Evolutionary conservation across 2,888 invertebrate species (phyloP).

Genomic region (Chymomyza caudatula): DNA sequence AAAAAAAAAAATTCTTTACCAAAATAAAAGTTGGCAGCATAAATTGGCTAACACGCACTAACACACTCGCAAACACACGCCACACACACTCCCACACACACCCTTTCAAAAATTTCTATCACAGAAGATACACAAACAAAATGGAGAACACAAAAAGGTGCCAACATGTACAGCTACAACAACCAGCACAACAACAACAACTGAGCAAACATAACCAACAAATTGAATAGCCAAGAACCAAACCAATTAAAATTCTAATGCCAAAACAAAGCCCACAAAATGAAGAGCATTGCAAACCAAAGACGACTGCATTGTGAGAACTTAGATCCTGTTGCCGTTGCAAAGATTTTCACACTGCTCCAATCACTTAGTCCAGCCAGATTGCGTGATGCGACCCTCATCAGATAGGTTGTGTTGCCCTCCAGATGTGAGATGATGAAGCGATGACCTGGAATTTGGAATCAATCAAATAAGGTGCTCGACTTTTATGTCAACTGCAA

Average conservation of each 20-base stretch:
- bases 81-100: constrained; percentile 12
- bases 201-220: not conserved
- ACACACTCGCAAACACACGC: constrained; percentile 27
- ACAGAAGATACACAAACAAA: constrained; percentile 54
- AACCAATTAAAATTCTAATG: constrained; percentile 28
- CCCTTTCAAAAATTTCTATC: constrained; percentile 52
- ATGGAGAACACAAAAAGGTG: constrained; percentile 1
- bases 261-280: constrained; percentile 26
- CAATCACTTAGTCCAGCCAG: constrained; percentile 80
- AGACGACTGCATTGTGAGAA: not conserved
- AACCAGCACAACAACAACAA: constrained; percentile 25
- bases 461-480: not conserved
- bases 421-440: constrained; percentile 78
- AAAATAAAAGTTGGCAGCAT: constrained; percentile 33
- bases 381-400: constrained; percentile 80
- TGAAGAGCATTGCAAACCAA: not conserved
- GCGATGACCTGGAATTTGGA: constrained; percentile 75
- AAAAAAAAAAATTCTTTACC: not conserved
- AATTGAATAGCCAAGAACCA: not conserved
- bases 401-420: constrained; percentile 79
- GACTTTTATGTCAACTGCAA: not conserved
- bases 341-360: constrained; percentile 74
- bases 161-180: constrained; percentile 8
- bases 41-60: constrained; percentile 40
- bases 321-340: constrained; percentile 62